phyloP scores from a whole-genome alignment of 2,888 invertebrate species.

The Flexamia atlantica region DNA sequence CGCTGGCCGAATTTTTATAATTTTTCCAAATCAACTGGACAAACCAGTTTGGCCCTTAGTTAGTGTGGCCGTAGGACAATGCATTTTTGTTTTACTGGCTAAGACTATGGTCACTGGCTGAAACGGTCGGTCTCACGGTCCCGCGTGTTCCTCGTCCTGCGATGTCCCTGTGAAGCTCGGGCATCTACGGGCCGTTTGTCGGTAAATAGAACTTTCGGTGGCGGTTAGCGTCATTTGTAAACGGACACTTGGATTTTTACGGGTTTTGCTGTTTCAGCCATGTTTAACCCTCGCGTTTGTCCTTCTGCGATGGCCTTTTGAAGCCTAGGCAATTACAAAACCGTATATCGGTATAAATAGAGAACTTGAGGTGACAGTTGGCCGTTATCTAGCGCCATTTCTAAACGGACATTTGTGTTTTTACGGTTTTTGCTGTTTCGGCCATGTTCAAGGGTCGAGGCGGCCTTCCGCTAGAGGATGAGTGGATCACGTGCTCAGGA shows the following conservation, averaged over 20 bases:
- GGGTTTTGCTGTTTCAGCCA: conserved; percentile 1
- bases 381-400: conserved; percentile 10
- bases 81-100: conserved; percentile 52
- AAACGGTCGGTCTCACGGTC: conserved; percentile 50
- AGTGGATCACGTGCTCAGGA: neutral
- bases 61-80: conserved; percentile 51
- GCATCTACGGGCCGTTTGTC: no score
- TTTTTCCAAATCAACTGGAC: conserved; percentile 60
- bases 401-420: conserved; percentile 13
- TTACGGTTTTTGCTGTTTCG: conserved; percentile 11
- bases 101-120: conserved; percentile 31
- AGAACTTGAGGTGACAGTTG: conserved; percentile 12
- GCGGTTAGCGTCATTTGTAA: conserved; percentile 15
- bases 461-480: neutral
- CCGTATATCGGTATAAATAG: no score
- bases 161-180: no score
- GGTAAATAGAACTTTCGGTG: no score
- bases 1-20: conserved; percentile 51
- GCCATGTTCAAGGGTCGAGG: neutral
- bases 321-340: no score
- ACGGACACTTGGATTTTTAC: conserved; percentile 17
- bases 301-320: no score
- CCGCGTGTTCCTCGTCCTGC: neutral
- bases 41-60: conserved; percentile 62
- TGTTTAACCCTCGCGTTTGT: neutral